Evolutionary conservation across 2,888 invertebrate species (phyloP).

Genomic region (Physocephala rufipes): DNA sequence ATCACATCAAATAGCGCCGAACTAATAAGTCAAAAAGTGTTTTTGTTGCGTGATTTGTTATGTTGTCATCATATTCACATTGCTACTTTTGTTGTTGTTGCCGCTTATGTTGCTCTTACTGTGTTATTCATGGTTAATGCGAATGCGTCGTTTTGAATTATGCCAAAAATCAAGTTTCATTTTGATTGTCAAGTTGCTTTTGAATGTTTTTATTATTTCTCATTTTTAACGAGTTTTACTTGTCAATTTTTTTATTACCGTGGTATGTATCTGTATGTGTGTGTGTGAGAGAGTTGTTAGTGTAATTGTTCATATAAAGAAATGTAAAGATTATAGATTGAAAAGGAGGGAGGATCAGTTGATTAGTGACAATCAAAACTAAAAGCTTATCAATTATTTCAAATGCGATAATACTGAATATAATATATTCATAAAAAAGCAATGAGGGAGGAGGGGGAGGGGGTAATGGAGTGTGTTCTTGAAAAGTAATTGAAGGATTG

Average conservation of each 20-base stretch:
- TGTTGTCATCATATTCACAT: constrained; percentile 4
- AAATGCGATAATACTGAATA: too few species aligned
- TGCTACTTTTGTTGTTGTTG: constrained; percentile 9
- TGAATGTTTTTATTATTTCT: not conserved
- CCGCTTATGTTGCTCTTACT: constrained; percentile 8
- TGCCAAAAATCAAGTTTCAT: constrained; percentile 35
- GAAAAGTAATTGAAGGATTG: too few species aligned
- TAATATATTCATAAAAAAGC: too few species aligned
- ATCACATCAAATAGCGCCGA: constrained; percentile 31
- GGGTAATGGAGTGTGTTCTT: too few species aligned
- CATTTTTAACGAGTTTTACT: constrained; percentile 6
- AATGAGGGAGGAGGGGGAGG: too few species aligned
- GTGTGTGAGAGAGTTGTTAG: too few species aligned
- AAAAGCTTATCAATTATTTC: too few species aligned
- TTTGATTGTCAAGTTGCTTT: constrained; percentile 6
- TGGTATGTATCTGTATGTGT: not conserved
- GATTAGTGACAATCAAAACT: too few species aligned
- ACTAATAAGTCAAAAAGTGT: not conserved
- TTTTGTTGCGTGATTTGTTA: constrained; percentile 21
- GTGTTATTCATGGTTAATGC: constrained; percentile 11
- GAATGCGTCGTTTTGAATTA: constrained; percentile 36
- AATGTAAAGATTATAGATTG: not conserved
- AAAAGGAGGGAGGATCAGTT: too few species aligned
- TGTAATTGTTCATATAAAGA: not conserved
- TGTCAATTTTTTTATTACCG: not conserved